phyloP scores from a whole-genome alignment of 2,113 vertebrate species.

The Marmota flaviventris region DNA sequence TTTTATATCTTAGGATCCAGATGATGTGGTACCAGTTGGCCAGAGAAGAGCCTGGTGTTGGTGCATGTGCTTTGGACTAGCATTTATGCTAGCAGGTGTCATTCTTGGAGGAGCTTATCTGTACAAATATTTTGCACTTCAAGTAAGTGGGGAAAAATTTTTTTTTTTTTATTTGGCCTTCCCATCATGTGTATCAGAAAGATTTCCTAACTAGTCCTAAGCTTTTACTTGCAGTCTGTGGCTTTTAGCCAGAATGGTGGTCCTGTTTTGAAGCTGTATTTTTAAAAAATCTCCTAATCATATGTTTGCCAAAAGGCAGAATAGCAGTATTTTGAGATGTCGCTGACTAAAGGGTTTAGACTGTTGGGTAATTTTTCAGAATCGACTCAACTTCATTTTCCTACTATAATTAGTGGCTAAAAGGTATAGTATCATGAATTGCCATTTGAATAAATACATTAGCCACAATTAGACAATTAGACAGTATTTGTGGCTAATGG shows the following conservation, averaged over 20 bases:
- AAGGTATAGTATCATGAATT: background rate
- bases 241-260: background rate
- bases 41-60: slow-evolving; percentile 96
- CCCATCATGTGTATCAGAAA: background rate
- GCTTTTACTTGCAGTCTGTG: background rate
- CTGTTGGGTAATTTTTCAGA: slow-evolving; percentile 28
- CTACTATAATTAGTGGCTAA: background rate
- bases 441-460: background rate
- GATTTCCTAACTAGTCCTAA: background rate
- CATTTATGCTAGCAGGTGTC: slow-evolving; percentile 96
- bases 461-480: background rate
- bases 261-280: slow-evolving; percentile 25
- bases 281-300: background rate
- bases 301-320: slow-evolving; percentile 26
- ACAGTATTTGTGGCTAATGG: no score
- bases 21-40: slow-evolving; percentile 89
- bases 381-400: background rate
- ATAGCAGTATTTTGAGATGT: background rate
- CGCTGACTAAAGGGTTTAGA: background rate
- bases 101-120: slow-evolving; percentile 96
- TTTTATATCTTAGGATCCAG: slow-evolving; percentile 90
- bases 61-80: slow-evolving; percentile 97
- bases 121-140: slow-evolving; percentile 93
- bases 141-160: slow-evolving; percentile 89
- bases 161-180: background rate